These are phyloP conservation scores for Luscinia megarhynchos DNA, from an alignment of 2,797 vertebrate genomes.

Conservation along the genomic window DNA sequence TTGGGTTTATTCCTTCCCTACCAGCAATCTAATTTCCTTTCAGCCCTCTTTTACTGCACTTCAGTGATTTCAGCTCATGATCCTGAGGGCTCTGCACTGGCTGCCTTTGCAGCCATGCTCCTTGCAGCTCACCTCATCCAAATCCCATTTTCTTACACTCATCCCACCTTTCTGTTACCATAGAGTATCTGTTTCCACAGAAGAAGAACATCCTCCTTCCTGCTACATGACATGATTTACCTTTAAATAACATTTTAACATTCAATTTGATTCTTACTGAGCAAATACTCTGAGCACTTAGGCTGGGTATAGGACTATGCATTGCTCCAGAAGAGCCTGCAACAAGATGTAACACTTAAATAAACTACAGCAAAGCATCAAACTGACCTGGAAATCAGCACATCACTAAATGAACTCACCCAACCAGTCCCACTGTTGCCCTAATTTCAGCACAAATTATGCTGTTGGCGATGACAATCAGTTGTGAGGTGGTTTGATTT, in stretches of 20 bases:
- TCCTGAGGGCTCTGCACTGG: not conserved
- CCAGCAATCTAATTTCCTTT: not conserved
- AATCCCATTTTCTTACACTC: not conserved
- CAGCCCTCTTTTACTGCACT: not conserved
- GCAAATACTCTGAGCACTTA: not conserved
- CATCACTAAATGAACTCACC: not conserved
- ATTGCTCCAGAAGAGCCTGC: not conserved
- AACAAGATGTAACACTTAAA: not conserved
- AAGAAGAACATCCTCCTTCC: not conserved
- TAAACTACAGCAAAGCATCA: not conserved
- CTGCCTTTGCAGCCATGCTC: not conserved
- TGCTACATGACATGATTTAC: not conserved
- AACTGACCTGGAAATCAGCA: not conserved
- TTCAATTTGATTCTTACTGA: not conserved
- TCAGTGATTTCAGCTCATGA: not conserved
- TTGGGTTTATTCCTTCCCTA: not conserved
- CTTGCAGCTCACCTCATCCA: not conserved
- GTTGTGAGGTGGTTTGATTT: not conserved
- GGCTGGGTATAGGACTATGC: not conserved
- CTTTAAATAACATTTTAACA: not conserved
- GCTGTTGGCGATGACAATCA: not conserved
- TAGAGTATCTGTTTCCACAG: not conserved
- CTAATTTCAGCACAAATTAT: not conserved
- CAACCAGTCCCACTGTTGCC: not conserved
- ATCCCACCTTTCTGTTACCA: not conserved